Base-by-base conservation (phyloP, 2,888 invertebrate genomes). In the Crepidodera aurea region DNA sequence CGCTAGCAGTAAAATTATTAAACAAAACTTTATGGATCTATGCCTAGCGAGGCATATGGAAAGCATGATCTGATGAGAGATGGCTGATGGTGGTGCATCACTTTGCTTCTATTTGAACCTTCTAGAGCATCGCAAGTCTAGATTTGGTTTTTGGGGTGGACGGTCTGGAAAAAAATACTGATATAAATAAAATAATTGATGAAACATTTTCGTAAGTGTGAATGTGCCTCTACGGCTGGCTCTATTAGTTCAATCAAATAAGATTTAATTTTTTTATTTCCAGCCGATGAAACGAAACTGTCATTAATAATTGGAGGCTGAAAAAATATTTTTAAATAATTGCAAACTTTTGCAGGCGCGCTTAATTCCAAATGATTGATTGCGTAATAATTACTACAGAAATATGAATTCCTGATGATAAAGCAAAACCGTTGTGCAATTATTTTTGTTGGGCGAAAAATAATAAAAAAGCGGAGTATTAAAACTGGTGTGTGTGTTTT, bases 21-120 rank as follows among this genome's bases (percentile, higher is more conserved):
- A 29, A 54, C 40, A 63, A 18, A 63, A 51, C 37, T 32, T 32
- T 25, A 63, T 63, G 27, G 68, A 69, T 70, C 68, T 66, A 65
- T 55, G 63, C 67, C 69, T 69, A 66, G 71, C 66, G 66, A 73
- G 70, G 73, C 77, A 77, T 77, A 74, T 77, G 74, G 77, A 67
- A 77, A 77, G 78, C 79, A 79, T 79, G 77, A 71, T 79, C 77
- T 75, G 75, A 71, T 62, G 67, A 62, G 58, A 39, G 39, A 61
- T 51, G 62, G 69, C 72, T 71, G 70, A 62, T 69, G 68, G 69
- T 73, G 64, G 72, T 68, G 78, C 78, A 77, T 77, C 70, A 76
- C 77, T 76, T 73, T 69, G 72, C 66, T 66, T 54, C 66, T 61
- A 55, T 25, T 19, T 37, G 12, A 18, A 54, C 60, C 50, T 16